A percentile compares a stretch with the other conserved stretches of the same genome.
Conservation (phyloP, 2,113 vertebrate species). For the Thymallus thymallus region DNA sequence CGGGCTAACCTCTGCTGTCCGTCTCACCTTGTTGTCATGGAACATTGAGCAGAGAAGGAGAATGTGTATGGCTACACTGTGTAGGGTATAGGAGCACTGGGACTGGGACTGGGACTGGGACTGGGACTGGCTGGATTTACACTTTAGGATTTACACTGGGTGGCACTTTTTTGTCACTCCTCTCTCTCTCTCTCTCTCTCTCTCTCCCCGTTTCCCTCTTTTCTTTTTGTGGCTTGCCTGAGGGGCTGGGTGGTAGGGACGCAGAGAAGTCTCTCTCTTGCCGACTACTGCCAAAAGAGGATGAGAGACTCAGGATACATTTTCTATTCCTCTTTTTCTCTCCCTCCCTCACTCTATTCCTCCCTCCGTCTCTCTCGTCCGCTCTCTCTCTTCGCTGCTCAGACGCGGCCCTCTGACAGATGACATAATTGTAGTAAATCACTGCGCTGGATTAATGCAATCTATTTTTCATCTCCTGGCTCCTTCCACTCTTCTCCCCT, state of each 20-base stretch:
- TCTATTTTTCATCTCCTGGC: constrained; percentile 56
- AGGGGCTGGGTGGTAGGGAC: constrained; percentile 21
- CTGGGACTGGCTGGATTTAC: constrained; percentile 31
- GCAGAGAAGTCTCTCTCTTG: constrained; percentile 12
- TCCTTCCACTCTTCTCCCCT: constrained; percentile 9
- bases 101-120: too few species aligned
- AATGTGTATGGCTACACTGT: constrained; percentile 68
- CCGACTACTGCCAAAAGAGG: constrained; percentile 40
- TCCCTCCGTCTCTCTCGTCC: constrained; percentile 32
- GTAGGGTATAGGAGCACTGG: too few species aligned
- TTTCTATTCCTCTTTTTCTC: constrained; percentile 2
- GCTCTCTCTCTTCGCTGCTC: neutral
- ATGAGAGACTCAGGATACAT: constrained; percentile 39
- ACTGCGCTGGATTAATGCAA: constrained; percentile 48
- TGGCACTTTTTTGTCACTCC: constrained; percentile 49
- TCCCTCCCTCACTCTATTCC: constrained; percentile 2
- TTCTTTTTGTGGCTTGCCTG: constrained; percentile 10
- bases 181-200: constrained; percentile 15
- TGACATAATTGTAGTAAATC: constrained; percentile 47
- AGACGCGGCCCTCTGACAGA: constrained; percentile 19
- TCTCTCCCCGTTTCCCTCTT: neutral
- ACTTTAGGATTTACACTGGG: constrained; percentile 46
- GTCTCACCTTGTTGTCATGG: constrained; percentile 99
- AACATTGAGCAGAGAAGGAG: constrained; percentile 84
- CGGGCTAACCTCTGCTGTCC: constrained; percentile 87